These are phyloP conservation scores for Sebastes fasciatus DNA, from an alignment of 2,113 vertebrate species.

Conservation along the genomic window DNA sequence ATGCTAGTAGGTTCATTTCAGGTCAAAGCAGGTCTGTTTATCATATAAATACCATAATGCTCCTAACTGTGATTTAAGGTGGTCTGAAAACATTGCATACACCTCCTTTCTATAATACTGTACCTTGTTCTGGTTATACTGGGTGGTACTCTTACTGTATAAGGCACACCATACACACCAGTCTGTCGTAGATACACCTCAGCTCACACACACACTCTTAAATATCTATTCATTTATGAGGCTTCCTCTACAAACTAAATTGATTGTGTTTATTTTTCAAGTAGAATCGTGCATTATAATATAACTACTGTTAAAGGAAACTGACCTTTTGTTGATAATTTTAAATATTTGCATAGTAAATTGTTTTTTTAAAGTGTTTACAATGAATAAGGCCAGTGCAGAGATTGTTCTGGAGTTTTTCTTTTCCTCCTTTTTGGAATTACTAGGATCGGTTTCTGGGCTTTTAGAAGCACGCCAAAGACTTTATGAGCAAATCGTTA, in stretches of 20 bases:
- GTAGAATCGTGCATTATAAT: slow-evolving; percentile 23
- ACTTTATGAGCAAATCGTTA: slow-evolving; percentile 78
- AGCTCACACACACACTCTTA: slow-evolving; percentile 36
- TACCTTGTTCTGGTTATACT: slow-evolving; percentile 36
- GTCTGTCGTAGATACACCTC: slow-evolving; percentile 22
- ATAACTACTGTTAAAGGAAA: slow-evolving; percentile 12
- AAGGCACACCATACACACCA: slow-evolving; percentile 71
- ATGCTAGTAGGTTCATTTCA: slow-evolving; percentile 32
- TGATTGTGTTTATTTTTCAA: slow-evolving; percentile 39
- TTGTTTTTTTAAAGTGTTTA: slow-evolving; percentile 49
- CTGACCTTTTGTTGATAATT: slow-evolving; percentile 30
- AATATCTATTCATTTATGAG: slow-evolving; percentile 8
- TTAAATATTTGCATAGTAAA: slow-evolving; percentile 77
- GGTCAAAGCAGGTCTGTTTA: slow-evolving; percentile 1
- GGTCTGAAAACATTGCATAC: slow-evolving; percentile 46
- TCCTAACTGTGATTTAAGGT: slow-evolving; percentile 19
- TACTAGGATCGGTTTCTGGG: slow-evolving; percentile 46
- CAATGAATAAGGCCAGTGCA: slow-evolving; percentile 45
- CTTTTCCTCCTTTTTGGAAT: slow-evolving; percentile 46
- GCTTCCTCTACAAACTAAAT: slow-evolving; percentile 16
- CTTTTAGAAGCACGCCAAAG: slow-evolving; percentile 58
- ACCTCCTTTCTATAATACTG: slow-evolving; percentile 37
- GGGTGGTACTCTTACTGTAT: slow-evolving; percentile 36
- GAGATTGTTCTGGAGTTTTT: slow-evolving; percentile 35
- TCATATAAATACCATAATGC: slow-evolving; percentile 23